Evolutionary conservation across 2,888 invertebrate genomes (phyloP).

Genomic region (Ormyrus labotus): DNA sequence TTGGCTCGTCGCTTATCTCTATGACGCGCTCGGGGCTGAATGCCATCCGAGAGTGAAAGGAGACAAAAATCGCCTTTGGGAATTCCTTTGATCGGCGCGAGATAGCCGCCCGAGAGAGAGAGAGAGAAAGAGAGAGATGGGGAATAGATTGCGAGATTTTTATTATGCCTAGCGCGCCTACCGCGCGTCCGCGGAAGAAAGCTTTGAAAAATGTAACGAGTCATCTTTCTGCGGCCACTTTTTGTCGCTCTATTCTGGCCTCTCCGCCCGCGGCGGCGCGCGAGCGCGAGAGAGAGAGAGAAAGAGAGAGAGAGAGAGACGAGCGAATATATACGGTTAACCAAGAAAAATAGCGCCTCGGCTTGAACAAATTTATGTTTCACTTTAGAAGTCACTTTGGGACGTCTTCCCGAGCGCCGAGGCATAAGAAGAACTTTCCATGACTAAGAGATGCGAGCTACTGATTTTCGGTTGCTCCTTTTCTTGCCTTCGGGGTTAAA

Average conservation of each 20-base stretch:
- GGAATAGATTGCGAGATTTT: constrained; percentile 39
- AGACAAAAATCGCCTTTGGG: constrained; percentile 27
- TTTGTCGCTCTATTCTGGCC: constrained; percentile 29
- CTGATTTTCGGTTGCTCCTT: constrained; percentile 28
- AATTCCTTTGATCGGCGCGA: constrained; percentile 45
- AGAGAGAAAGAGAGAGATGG: neutral
- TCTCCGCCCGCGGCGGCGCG: neutral
- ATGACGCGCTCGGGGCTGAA: constrained; percentile 18
- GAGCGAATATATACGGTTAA: constrained; percentile 7
- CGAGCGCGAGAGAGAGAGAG: neutral
- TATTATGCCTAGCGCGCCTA: constrained; percentile 24
- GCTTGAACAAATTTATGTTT: constrained; percentile 50
- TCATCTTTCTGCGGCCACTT: constrained; percentile 12
- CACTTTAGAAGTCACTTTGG: constrained; percentile 37
- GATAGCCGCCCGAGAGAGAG: constrained; percentile 6
- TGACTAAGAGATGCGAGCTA: constrained; percentile 34
- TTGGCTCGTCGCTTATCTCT: constrained; percentile 20
- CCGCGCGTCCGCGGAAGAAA: constrained; percentile 17
- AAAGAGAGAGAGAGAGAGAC: constrained; percentile 7
- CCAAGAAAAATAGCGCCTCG: constrained; percentile 38
- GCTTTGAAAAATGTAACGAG: constrained; percentile 48
- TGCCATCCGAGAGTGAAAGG: neutral
- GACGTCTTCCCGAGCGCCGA: neutral
- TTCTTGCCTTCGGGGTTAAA: neutral
- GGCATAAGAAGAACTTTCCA: constrained; percentile 16